Conservation (phyloP, 2,797 vertebrate genomes). For the Oreonectes daqikongensis region DNA sequence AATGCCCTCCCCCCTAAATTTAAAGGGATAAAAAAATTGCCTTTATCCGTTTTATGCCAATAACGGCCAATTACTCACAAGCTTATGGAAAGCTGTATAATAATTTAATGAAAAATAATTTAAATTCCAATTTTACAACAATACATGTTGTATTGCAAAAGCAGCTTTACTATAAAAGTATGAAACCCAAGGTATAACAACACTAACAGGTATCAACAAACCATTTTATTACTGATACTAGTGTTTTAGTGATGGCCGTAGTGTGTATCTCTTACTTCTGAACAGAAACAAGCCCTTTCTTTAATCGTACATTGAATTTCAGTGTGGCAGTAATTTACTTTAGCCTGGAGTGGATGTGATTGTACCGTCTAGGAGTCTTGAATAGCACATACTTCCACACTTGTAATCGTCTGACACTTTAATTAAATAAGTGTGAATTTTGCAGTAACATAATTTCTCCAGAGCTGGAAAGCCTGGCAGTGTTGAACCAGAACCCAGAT, state of each 20-base stretch:
- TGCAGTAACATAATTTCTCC: conserved; percentile 32
- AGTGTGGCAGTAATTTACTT: neutral
- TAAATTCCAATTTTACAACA: too few species aligned
- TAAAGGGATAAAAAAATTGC: conserved; percentile 4
- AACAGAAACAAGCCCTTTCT: neutral
- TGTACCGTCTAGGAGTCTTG: neutral
- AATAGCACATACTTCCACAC: conserved; percentile 37
- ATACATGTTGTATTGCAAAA: neutral
- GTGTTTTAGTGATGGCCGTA: neutral
- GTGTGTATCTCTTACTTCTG: neutral
- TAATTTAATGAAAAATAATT: neutral
- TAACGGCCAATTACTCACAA: neutral
- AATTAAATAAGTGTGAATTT: conserved; percentile 49
- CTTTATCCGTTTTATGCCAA: conserved; percentile 4
- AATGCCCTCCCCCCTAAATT: conserved; percentile 15
- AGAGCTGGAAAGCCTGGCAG: conserved; percentile 11
- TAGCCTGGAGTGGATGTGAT: conserved; percentile 8
- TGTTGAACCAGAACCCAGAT: neutral
- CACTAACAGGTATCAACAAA: neutral
- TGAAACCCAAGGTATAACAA: neutral
- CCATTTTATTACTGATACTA: neutral
- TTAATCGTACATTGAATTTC: conserved; percentile 10
- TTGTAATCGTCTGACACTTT: conserved; percentile 38
- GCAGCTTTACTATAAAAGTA: too few species aligned
- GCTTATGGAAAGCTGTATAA: neutral